These are phyloP conservation scores for Endotricha flammealis DNA, from an alignment of 2,888 invertebrate species.

Conservation along the genomic window DNA sequence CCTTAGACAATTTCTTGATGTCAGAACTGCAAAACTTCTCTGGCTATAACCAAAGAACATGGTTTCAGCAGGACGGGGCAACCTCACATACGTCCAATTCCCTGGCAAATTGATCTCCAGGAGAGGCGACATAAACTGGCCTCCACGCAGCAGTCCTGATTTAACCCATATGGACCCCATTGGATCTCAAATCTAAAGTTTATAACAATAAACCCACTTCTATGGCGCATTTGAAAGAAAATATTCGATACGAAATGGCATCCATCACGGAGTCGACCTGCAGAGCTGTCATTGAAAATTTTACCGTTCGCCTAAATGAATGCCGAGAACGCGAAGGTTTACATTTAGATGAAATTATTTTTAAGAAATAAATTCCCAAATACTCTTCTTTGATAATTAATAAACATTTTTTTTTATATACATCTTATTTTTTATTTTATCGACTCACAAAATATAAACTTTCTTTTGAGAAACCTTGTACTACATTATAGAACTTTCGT, in stretches of 20 bases:
- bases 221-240: background rate
- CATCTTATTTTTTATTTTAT: no score
- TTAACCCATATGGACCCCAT: background rate
- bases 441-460: no score
- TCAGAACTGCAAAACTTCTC: slow-evolving; percentile 19
- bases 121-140: slow-evolving; percentile 41
- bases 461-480: no score
- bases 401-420: no score
- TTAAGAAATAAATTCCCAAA: slow-evolving; percentile 3
- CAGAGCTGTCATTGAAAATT: slow-evolving; percentile 15
- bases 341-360: slow-evolving; percentile 18
- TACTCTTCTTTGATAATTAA: background rate
- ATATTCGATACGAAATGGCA: slow-evolving; percentile 14
- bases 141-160: background rate
- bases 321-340: slow-evolving; percentile 13
- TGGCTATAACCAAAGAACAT: slow-evolving; percentile 21
- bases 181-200: background rate
- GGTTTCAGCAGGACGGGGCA: slow-evolving; percentile 20
- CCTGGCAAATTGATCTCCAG: background rate
- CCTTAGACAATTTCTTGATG: slow-evolving; percentile 13
- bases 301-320: slow-evolving; percentile 16
- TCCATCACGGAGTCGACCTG: slow-evolving; percentile 14
- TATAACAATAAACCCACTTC: background rate
- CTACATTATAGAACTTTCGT: no score
- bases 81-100: slow-evolving; percentile 15